Conservation (phyloP, 2,888 invertebrate genomes). For the Epiperipatus broadwayi region DNA sequence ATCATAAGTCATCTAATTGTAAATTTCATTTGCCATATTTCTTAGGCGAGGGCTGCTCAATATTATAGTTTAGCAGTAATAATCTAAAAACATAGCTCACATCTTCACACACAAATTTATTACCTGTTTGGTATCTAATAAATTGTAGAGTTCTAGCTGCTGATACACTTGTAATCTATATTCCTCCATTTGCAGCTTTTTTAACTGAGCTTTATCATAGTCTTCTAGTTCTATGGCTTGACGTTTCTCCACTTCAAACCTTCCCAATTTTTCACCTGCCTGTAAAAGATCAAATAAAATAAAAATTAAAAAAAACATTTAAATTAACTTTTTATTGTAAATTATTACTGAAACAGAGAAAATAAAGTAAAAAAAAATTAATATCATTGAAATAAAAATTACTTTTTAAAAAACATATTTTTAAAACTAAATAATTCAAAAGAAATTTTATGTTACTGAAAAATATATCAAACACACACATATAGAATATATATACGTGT, state of each 20-base stretch:
- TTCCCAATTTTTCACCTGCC: constrained; percentile 71
- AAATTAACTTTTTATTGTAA: background rate
- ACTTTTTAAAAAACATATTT: background rate
- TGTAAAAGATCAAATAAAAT: constrained; percentile 15
- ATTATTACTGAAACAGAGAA: background rate
- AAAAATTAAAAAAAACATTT: background rate
- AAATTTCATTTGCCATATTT: too few relatives aligned
- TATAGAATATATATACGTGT: too few relatives aligned
- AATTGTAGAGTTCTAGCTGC: constrained; percentile 48
- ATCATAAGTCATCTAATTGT: too few relatives aligned
- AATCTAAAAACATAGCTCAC: background rate
- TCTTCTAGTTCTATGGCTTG: constrained; percentile 81
- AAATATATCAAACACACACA: too few relatives aligned
- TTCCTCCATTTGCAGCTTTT: constrained; percentile 72
- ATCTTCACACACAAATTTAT: too few relatives aligned
- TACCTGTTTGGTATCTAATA: constrained; percentile 59
- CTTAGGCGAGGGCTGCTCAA: too few relatives aligned
- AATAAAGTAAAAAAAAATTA: too few relatives aligned
- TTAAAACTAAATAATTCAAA: background rate
- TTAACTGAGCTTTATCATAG: constrained; percentile 68
- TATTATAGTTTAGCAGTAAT: too few relatives aligned
- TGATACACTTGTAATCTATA: constrained; percentile 54
- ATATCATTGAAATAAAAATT: too few relatives aligned
- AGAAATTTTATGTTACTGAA: too few relatives aligned
- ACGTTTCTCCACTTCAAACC: constrained; percentile 72